Evolutionary conservation across 2,888 invertebrate genomes (phyloP), one percentile per base, ranked within the genome.

Genomic region (Spisula solida): DNA sequence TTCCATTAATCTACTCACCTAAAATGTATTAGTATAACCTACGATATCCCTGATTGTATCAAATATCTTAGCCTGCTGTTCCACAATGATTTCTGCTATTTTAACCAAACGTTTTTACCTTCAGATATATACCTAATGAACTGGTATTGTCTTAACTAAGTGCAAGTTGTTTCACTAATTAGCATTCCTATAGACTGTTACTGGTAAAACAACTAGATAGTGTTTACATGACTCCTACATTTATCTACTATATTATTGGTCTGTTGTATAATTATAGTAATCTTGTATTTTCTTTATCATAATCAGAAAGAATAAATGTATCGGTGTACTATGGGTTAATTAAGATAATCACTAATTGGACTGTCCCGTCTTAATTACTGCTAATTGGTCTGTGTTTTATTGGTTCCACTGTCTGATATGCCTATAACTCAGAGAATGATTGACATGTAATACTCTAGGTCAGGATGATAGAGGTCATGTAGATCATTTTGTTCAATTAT

Each of bases 311-410:
- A 66, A 66, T n/a, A 66, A 66, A 66, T 66, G 25, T 66, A n/a
- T 66, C n/a, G 12, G 10, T 20, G 10, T 66, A 66, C 25, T 25
- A 25, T 25, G 14, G 51, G 51, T 51, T 51, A n/a, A 25, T 66
- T n/a, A n/a, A 66, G n/a, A 66, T 66, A 25, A 20, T 56, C 56
- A 56, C 56, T 56, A 56, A 66, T 66, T 66, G 60, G 60, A 25
- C 2, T 66, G 60, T n/a, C 25, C 12, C 60, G 10, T 8, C 60
- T 25, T 66, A 66, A 66, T 66, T 66, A 25, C 25, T 66, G 60
- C 10, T 66, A 66, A 66, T 66, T 66, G 25, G 2, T 25, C 25
- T 66, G 60, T 66, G 25, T 25, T 6, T 66, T 14, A 20, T n/a
- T 60, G 10, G 60, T 66, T 66, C 25, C 14, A 1, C 60, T 66